Percentiles rank a stretch among this genome's conserved stretches.
phyloP scores from a whole-genome alignment of 2,888 invertebrate genomes.

The Danaus chrysippus region DNA sequence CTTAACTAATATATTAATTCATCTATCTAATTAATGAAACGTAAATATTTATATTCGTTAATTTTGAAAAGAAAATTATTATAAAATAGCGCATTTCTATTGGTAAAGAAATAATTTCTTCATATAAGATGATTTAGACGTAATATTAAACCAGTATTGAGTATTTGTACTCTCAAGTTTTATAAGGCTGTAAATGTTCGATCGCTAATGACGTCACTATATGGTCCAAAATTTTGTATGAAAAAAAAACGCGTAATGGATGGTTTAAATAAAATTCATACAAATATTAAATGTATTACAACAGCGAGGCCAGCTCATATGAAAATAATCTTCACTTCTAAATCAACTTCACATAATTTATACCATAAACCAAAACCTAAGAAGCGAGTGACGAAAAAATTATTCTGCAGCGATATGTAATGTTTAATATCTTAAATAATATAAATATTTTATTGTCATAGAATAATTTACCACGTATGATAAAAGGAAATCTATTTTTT shows the following conservation, averaged over 20 bases:
- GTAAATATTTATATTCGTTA: slow-evolving; percentile 30
- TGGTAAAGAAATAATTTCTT: neutral
- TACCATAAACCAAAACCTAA: slow-evolving; percentile 63
- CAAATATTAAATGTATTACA: slow-evolving; percentile 38
- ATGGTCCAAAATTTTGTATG: slow-evolving; percentile 64
- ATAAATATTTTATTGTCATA: slow-evolving; percentile 48
- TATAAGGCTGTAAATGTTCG: slow-evolving; percentile 60
- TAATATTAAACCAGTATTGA: slow-evolving; percentile 25
- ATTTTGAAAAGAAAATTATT: slow-evolving; percentile 18
- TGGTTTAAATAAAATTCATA: slow-evolving; percentile 38
- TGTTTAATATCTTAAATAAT: slow-evolving; percentile 36
- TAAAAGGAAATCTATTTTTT: slow-evolving; percentile 33
- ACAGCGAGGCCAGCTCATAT: slow-evolving; percentile 55
- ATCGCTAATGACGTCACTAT: slow-evolving; percentile 54
- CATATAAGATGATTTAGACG: slow-evolving; percentile 6
- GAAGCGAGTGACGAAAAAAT: slow-evolving; percentile 32
- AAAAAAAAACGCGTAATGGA: slow-evolving; percentile 39
- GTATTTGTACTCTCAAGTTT: slow-evolving; percentile 60
- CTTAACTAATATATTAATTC: slow-evolving; percentile 24
- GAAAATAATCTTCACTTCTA: slow-evolving; percentile 38
- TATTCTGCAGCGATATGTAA: slow-evolving; percentile 34
- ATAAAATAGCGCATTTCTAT: slow-evolving; percentile 18
- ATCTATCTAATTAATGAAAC: slow-evolving; percentile 28
- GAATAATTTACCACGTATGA: slow-evolving; percentile 40
- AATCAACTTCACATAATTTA: slow-evolving; percentile 38